phyloP scores from a whole-genome alignment of 2,888 invertebrate genomes.

The Drosophila nr. perissopoda region DNA sequence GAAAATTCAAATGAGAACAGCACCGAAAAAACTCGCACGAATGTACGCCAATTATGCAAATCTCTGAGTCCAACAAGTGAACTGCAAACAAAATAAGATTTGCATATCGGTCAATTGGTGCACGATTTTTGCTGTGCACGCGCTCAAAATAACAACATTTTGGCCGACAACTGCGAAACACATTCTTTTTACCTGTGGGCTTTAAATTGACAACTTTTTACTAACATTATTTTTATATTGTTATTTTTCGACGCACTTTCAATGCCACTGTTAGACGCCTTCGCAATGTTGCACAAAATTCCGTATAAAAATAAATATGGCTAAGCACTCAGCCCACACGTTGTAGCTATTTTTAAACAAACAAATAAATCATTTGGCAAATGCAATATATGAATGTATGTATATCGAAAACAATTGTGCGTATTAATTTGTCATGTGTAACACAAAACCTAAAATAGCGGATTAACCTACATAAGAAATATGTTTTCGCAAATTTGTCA shows the following conservation, averaged over 20 bases:
- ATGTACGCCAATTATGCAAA: constrained; percentile 73
- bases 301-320: constrained; percentile 38
- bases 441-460: constrained; percentile 58
- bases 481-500: constrained; percentile 24
- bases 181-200: constrained; percentile 31
- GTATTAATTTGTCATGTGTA: constrained; percentile 57
- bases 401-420: constrained; percentile 8
- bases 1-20: constrained; percentile 68
- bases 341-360: constrained; percentile 61
- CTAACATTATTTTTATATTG: constrained; percentile 8
- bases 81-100: constrained; percentile 52
- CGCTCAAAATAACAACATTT: constrained; percentile 57
- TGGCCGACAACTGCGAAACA: constrained; percentile 37
- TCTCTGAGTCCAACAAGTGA: constrained; percentile 51
- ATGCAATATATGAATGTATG: not conserved
- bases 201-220: constrained; percentile 24
- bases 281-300: constrained; percentile 42
- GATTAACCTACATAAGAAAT: constrained; percentile 71
- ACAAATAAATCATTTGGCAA: constrained; percentile 54
- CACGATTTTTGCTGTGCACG: constrained; percentile 65
- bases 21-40: constrained; percentile 54
- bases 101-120: constrained; percentile 77
- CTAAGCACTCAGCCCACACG: constrained; percentile 49
- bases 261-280: constrained; percentile 62
- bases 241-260: constrained; percentile 48